phyloP scores from a whole-genome alignment of 2,113 vertebrate species.

The Alosa alosa region DNA sequence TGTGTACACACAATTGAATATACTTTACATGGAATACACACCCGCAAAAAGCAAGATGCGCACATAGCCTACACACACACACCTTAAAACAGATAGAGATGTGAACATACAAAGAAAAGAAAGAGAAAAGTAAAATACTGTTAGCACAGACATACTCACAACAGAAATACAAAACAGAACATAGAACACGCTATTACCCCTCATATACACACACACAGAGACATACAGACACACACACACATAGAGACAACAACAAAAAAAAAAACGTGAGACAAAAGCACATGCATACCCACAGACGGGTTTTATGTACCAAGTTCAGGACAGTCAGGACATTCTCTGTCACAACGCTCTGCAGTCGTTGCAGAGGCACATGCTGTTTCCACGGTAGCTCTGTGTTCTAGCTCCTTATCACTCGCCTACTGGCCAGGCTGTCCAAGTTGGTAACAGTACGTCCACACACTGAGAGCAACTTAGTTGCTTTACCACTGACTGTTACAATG shows the following conservation, averaged over 20 bases:
- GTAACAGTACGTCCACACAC: neutral
- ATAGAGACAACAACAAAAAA: neutral
- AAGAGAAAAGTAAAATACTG: neutral
- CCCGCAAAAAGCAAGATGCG: too few species aligned
- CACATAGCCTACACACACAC: too few species aligned
- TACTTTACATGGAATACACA: too few species aligned
- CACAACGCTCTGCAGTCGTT: neutral
- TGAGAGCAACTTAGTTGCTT: neutral
- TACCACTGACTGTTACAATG: neutral
- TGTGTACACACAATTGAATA: too few species aligned
- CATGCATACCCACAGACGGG: neutral
- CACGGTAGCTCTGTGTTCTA: neutral
- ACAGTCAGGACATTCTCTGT: neutral
- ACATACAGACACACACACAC: neutral
- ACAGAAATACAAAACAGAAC: too few species aligned
- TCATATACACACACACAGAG: neutral
- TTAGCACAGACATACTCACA: neutral
- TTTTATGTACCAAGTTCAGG: neutral
- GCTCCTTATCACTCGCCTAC: neutral
- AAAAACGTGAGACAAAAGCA: neutral
- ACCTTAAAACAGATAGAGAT: too few species aligned
- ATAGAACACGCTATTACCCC: too few species aligned
- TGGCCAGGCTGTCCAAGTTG: neutral
- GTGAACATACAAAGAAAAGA: neutral
- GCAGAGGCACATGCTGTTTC: neutral